phyloP scores from a whole-genome alignment of 1,140 invertebrate genomes.

The Nymphalis io region DNA sequence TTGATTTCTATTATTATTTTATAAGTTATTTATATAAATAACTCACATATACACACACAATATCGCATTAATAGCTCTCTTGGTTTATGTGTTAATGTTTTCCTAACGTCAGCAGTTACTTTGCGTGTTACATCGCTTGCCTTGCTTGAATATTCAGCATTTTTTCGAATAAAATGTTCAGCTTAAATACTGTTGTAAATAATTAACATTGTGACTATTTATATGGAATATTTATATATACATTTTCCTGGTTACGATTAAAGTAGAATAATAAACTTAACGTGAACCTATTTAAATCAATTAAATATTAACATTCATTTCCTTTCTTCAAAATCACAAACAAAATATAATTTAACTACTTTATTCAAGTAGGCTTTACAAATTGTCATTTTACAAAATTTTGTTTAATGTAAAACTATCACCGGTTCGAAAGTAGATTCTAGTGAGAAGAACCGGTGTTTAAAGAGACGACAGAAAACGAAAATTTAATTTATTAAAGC shows the following conservation, averaged over 20 bases:
- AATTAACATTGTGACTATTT: background rate
- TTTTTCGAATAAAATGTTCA: background rate
- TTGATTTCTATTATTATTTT: background rate
- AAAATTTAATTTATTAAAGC: background rate
- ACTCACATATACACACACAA: background rate
- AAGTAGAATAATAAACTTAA: too few relatives aligned
- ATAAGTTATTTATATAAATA: background rate
- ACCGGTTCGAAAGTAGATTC: too few relatives aligned
- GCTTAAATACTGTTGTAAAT: background rate
- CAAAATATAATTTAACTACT: too few relatives aligned
- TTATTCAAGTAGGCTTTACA: too few relatives aligned
- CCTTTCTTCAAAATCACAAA: too few relatives aligned
- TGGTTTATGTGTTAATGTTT: slow-evolving; percentile 7
- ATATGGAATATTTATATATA: background rate
- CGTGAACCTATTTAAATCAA: too few relatives aligned
- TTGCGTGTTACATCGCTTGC: slow-evolving; percentile 4
- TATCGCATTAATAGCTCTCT: background rate
- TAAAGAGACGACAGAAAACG: too few relatives aligned
- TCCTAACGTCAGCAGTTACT: background rate
- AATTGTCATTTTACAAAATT: too few relatives aligned
- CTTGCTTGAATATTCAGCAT: background rate
- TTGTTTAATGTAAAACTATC: too few relatives aligned
- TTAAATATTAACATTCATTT: too few relatives aligned
- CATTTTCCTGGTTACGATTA: background rate
- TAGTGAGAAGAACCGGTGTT: too few relatives aligned